phyloP scores from a whole-genome alignment of 2,797 vertebrate genomes.

The Rhabdophis nuchalis region DNA sequence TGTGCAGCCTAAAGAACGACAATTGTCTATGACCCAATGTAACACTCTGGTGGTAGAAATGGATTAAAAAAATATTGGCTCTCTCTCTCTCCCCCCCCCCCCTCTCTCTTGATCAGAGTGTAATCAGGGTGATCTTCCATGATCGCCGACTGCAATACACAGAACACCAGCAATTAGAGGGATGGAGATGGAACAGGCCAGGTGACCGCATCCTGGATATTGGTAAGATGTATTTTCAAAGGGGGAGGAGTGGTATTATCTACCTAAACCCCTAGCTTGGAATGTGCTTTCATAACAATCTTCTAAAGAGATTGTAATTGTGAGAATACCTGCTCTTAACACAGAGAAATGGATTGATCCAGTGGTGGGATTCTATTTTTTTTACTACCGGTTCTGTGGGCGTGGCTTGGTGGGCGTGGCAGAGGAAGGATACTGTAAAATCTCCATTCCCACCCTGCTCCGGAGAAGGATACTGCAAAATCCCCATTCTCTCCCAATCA shows the following conservation, averaged over 20 bases:
- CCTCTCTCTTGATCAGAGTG: slow-evolving; percentile 65
- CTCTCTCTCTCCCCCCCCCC: rapidly evolving
- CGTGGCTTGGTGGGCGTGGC: too few species aligned
- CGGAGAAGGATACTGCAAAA: background rate
- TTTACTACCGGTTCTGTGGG: too few species aligned
- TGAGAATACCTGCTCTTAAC: background rate
- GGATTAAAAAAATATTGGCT: background rate
- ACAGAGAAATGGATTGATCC: background rate
- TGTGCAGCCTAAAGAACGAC: background rate
- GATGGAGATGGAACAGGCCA: slow-evolving; percentile 82
- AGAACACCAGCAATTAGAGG: slow-evolving; percentile 84
- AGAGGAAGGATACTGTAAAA: background rate
- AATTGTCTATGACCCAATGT: background rate
- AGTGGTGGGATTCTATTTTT: too few species aligned
- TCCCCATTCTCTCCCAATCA: background rate
- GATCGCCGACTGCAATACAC: slow-evolving; percentile 81
- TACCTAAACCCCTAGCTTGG: too few species aligned
- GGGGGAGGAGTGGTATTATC: background rate
- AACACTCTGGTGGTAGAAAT: background rate
- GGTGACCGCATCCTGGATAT: slow-evolving; percentile 84
- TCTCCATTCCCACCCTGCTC: background rate
- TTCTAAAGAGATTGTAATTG: background rate
- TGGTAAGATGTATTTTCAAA: slow-evolving; percentile 59
- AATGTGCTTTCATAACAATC: background rate
- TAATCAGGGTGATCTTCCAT: slow-evolving; percentile 78